phyloP scores from a whole-genome alignment of 1,140 invertebrate species.

The Paraescarpia echinospica region DNA sequence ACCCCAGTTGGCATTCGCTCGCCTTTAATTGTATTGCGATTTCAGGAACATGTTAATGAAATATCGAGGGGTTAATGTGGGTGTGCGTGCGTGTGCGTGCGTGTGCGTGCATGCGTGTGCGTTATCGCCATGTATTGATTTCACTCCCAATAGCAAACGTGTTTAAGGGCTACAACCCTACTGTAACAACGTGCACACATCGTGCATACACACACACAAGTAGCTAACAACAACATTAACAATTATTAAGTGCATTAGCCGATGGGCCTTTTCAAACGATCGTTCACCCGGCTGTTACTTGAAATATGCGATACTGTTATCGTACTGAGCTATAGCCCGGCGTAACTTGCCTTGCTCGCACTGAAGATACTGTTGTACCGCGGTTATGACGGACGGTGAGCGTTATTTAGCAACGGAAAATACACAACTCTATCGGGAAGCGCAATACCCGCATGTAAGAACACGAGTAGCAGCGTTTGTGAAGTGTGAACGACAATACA shows the following conservation, averaged over 20 bases:
- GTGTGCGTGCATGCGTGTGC: neutral
- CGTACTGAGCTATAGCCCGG: too few species aligned
- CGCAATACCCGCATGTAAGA: neutral
- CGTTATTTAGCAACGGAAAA: neutral
- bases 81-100: too few species aligned
- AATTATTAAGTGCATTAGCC: neutral
- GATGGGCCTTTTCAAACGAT: neutral
- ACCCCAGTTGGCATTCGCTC: too few species aligned
- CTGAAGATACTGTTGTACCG: neutral
- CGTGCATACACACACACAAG: too few species aligned
- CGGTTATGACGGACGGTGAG: neutral
- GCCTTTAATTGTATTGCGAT: too few species aligned
- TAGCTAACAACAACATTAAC: too few species aligned
- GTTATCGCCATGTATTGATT: neutral
- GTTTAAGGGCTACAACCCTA: too few species aligned
- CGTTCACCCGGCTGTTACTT: neutral
- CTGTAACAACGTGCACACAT: too few species aligned
- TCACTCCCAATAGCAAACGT: too few species aligned
- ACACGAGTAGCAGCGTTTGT: neutral
- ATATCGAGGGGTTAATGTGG: too few species aligned
- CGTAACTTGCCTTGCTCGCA: neutral
- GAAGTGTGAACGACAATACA: neutral
- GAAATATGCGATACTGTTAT: neutral
- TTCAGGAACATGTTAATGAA: too few species aligned
- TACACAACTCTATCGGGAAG: neutral